Percentiles rank a stretch among this genome's conserved stretches.
phyloP scores from a whole-genome alignment of 2,113 vertebrate genomes.

The Clarias magur region DNA sequence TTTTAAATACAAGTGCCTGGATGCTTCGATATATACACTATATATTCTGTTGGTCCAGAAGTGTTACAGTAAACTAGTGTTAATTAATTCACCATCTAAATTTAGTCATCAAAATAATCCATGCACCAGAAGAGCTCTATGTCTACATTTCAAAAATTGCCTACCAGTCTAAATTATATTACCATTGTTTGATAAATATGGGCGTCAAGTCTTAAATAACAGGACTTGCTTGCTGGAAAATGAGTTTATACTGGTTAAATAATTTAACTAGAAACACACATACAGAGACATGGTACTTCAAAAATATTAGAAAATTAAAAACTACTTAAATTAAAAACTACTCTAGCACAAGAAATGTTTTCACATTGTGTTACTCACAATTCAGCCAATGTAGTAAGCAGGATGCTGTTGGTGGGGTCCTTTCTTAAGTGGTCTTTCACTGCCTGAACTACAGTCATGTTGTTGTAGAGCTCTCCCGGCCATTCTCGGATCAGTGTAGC shows the following conservation, averaged over 20 bases:
- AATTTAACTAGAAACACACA: neutral
- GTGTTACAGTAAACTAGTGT: neutral
- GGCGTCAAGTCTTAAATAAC: neutral
- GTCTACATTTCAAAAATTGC: neutral
- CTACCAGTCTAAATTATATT: neutral
- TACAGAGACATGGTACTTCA: neutral
- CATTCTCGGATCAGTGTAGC: constrained; percentile 91
- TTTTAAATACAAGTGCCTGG: no score
- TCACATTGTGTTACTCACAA: constrained; percentile 77
- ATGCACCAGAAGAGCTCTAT: neutral
- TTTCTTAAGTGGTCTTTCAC: constrained; percentile 90
- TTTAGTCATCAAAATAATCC: neutral
- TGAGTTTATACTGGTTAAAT: neutral
- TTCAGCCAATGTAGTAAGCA: constrained; percentile 91
- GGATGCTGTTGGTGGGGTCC: constrained; percentile 84
- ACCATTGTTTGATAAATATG: neutral
- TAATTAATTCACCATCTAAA: neutral
- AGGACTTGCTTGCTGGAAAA: neutral
- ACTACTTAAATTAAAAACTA: neutral
- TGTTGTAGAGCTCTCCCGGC: constrained; percentile 98
- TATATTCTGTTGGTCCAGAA: neutral
- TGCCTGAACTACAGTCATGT: constrained; percentile 90
- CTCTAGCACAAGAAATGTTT: neutral
- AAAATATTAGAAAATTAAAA: neutral
- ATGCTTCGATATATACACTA: no score